phyloP scores from a whole-genome alignment of 2,797 vertebrate species.

The Ptychobarbus kaznakovi region DNA sequence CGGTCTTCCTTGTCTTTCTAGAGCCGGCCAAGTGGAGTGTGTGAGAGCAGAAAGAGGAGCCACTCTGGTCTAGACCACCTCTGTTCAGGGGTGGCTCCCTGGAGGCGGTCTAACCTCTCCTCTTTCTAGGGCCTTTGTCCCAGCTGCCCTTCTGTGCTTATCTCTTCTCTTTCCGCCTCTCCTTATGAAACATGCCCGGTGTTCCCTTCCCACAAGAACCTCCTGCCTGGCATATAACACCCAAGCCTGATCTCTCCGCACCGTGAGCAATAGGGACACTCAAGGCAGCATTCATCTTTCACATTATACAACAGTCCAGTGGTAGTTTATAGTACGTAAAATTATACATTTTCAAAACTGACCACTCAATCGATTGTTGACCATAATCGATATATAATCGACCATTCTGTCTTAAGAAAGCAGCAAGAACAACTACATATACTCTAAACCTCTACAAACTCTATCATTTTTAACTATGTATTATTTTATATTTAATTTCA shows the following conservation, averaged over 20 bases:
- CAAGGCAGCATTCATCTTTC: background rate
- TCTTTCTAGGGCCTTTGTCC: conserved; percentile 74
- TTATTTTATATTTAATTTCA: no score
- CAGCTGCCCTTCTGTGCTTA: conserved; percentile 65
- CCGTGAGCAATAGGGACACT: background rate
- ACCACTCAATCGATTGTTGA: background rate
- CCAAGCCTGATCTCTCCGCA: conserved; percentile 30
- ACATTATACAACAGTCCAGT: background rate
- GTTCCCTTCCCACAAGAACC: conserved; percentile 51
- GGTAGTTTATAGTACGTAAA: background rate
- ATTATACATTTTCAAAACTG: background rate
- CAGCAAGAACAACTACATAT: no score
- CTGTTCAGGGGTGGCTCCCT: conserved; percentile 72
- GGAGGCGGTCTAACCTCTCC: conserved; percentile 72
- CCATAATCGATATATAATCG: background rate
- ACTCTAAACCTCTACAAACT: no score
- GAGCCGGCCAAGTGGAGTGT: conserved; percentile 58
- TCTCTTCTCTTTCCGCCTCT: conserved; percentile 59
- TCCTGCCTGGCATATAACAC: conserved; percentile 45
- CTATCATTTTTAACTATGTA: no score
- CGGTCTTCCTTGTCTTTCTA: conserved; percentile 37
- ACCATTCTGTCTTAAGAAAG: background rate
- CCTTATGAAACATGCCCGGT: conserved; percentile 51
- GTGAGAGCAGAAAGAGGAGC: conserved; percentile 62
- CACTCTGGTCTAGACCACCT: conserved; percentile 72